phyloP scores from a whole-genome alignment of 2,113 vertebrate species.

The Cephalopholis sonnerati region DNA sequence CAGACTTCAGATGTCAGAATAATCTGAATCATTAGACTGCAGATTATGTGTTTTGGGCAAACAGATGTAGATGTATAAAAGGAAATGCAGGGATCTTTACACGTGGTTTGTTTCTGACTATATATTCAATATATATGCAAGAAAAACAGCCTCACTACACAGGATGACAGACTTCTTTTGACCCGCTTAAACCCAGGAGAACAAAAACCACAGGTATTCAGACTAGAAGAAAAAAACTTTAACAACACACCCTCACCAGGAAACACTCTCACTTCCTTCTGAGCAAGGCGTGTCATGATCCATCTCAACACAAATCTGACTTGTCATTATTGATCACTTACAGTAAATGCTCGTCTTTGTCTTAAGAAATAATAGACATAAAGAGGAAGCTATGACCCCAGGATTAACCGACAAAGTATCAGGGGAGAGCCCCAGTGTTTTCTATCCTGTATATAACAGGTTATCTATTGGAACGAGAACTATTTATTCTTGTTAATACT shows the following conservation, averaged over 20 bases:
- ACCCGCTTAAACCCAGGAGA: neutral
- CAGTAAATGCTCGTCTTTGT: neutral
- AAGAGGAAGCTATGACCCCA: neutral
- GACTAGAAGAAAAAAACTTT: neutral
- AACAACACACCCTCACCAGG: neutral
- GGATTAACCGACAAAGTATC: neutral
- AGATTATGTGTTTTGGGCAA: neutral
- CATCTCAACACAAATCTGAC: neutral
- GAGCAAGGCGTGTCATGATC: neutral
- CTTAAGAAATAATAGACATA: neutral
- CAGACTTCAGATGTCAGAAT: neutral
- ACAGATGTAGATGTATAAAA: too few species aligned
- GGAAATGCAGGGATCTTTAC: neutral
- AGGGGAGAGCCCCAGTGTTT: neutral
- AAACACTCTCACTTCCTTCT: constrained; percentile 28
- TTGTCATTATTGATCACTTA: neutral
- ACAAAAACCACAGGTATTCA: neutral
- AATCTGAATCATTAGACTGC: neutral
- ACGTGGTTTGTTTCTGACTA: neutral
- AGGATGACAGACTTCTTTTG: neutral
- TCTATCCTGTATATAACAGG: neutral
- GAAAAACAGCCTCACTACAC: neutral
- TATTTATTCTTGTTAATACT: neutral
- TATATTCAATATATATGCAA: neutral
- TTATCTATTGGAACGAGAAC: neutral